phyloP scores from a whole-genome alignment of 2,113 vertebrate species.

The Rhinichthys klamathensis region DNA sequence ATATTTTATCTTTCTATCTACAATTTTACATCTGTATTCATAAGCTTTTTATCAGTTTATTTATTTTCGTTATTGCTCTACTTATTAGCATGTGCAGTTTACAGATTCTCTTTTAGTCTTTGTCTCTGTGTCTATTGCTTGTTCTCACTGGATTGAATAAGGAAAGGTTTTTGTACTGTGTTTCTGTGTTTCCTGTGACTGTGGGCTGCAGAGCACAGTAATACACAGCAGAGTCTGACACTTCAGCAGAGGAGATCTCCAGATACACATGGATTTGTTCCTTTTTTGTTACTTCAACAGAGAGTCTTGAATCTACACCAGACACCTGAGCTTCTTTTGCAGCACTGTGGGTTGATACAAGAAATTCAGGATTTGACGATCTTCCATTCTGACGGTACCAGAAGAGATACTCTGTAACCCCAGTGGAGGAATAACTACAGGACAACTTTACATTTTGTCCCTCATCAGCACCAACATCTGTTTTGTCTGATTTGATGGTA shows the following conservation, averaged over 20 bases:
- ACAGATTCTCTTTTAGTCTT: too few relatives aligned
- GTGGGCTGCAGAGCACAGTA: neutral
- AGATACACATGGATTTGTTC: neutral
- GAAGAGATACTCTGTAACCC: neutral
- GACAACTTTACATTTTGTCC: neutral
- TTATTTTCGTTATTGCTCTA: too few relatives aligned
- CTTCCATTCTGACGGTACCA: neutral
- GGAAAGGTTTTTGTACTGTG: neutral
- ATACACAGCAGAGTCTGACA: neutral
- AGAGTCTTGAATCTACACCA: neutral
- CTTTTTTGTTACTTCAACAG: neutral
- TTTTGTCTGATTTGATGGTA: neutral
- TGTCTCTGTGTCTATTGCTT: too few relatives aligned
- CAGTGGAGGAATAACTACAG: neutral
- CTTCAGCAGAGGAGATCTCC: neutral
- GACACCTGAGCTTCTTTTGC: neutral
- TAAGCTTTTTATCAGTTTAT: too few relatives aligned
- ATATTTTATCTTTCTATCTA: too few relatives aligned
- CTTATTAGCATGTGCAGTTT: too few relatives aligned
- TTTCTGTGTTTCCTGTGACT: neutral
- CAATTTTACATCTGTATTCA: too few relatives aligned
- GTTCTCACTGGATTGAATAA: too few relatives aligned
- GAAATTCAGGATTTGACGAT: neutral
- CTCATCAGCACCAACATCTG: neutral
- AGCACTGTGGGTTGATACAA: neutral